Base-by-base conservation (phyloP, 2,888 invertebrate genomes). In the Nymphalis polychloros region DNA sequence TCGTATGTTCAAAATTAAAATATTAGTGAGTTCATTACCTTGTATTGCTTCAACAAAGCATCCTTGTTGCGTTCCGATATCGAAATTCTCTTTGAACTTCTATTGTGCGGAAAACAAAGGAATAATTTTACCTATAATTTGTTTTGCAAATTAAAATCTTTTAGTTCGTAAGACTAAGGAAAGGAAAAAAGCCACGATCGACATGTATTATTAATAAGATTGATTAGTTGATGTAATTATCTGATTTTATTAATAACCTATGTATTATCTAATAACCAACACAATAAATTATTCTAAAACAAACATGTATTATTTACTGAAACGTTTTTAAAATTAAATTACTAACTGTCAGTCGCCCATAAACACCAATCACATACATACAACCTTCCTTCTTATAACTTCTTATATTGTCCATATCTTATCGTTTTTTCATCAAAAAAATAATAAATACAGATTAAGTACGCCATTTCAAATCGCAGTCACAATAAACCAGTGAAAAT, bases 41-140 rank as follows among this genome's bases (percentile, higher is more conserved):
- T 57, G 19, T 57, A 10, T 57, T 55, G 5, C 35, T 57, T n/a
- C 19, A 57, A 57, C 57, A 57, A 57, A 57, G 57, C 8, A 57
- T 41, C 41, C 41, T 57, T 41, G 19, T 57, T 20, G 57, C 19
- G 57, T 57, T 57, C 41, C 57, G 57, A 57, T 57, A 57, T 35
- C 41, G 41, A 19, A 31, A 55, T 57, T n/a, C 19, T 57, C 13
- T 41, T 57, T 17, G 53, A 27, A 53, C 0, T 27, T 57, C 13
- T 10, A 19, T 57, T 57, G 35, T 41, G 41, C 4, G 19, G 13
- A 41, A 57, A 35, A 57, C 53, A 55, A 31, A 17, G 53, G 17
- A 55, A 55, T n/a, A 31, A 23, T 16, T 17, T 7, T 31, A 23
- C 23, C 23, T 23, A 55, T 16, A 55, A 55, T 31, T 55, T 55